These are phyloP conservation scores for Heliothis virescens DNA, from an alignment of 1,140 invertebrate genomes.

Conservation along the genomic window DNA sequence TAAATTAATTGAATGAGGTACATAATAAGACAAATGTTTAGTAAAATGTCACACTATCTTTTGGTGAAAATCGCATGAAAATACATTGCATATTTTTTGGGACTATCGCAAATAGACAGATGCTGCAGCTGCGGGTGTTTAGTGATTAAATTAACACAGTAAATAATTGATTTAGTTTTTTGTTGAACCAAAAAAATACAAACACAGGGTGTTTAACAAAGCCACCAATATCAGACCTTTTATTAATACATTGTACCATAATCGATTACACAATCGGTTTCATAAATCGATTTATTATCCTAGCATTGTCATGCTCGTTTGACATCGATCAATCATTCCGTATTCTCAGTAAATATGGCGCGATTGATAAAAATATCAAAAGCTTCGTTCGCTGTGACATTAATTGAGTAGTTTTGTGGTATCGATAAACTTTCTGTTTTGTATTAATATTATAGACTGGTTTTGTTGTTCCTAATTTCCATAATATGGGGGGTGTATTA, in stretches of 20 bases:
- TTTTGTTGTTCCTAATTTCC: not conserved
- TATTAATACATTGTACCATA: slow-evolving; percentile 40
- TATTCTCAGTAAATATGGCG: slow-evolving; percentile 44
- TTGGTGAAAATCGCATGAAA: too few species aligned
- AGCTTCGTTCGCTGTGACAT: slow-evolving; percentile 45
- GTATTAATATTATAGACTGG: slow-evolving; percentile 15
- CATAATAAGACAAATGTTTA: too few species aligned
- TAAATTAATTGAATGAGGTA: too few species aligned
- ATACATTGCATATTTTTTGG: too few species aligned
- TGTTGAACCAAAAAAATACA: not conserved
- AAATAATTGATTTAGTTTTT: too few species aligned
- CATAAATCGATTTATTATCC: slow-evolving; percentile 44
- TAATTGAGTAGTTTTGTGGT: slow-evolving; percentile 56
- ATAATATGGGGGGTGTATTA: not conserved
- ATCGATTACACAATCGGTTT: slow-evolving; percentile 39
- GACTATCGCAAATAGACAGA: too few species aligned
- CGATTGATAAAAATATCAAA: slow-evolving; percentile 51
- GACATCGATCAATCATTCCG: slow-evolving; percentile 54
- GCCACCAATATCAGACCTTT: not conserved
- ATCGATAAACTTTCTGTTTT: slow-evolving; percentile 50
- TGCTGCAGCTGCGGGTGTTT: too few species aligned
- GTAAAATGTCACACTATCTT: too few species aligned
- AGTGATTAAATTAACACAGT: too few species aligned
- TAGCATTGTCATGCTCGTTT: slow-evolving; percentile 35
- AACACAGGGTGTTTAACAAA: not conserved